A percentile compares a stretch with the other conserved stretches of the same genome.
These are phyloP conservation scores for Chironomus tentans DNA, from an alignment of 2,888 invertebrate species.

Conservation along the genomic window DNA sequence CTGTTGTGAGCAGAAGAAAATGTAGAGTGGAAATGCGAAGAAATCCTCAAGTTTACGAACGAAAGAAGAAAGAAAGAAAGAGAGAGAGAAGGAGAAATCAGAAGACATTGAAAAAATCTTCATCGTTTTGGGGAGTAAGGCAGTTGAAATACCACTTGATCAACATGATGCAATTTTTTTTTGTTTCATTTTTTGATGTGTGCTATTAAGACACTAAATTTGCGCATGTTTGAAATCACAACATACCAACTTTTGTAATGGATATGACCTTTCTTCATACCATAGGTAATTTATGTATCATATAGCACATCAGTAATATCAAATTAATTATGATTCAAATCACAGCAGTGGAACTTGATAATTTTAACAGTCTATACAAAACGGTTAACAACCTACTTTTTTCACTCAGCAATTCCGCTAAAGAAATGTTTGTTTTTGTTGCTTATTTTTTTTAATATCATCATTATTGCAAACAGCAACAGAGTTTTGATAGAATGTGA, in stretches of 20 bases:
- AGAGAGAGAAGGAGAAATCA: neutral
- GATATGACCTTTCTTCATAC: neutral
- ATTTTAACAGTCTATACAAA: neutral
- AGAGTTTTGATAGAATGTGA: neutral
- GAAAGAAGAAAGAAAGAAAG: neutral
- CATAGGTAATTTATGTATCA: neutral
- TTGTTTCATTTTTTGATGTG: neutral
- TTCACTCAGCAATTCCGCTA: neutral
- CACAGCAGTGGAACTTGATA: neutral
- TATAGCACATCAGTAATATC: neutral
- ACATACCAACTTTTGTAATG: neutral
- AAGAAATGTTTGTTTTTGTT: neutral
- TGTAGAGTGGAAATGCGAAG: neutral
- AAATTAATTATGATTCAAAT: neutral
- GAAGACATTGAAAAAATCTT: neutral
- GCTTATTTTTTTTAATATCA: neutral
- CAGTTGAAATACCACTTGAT: neutral
- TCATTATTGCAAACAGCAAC: neutral
- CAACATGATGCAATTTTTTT: neutral
- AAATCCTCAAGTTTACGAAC: neutral
- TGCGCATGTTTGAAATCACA: no score
- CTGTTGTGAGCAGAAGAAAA: neutral
- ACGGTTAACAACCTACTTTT: slow-evolving; percentile 2
- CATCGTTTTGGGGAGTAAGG: neutral
- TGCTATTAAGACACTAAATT: no score